Evolutionary conservation across 2,113 vertebrate genomes (phyloP), one percentile per base, ranked within the genome.

Genomic region (Amazona guildingii): DNA sequence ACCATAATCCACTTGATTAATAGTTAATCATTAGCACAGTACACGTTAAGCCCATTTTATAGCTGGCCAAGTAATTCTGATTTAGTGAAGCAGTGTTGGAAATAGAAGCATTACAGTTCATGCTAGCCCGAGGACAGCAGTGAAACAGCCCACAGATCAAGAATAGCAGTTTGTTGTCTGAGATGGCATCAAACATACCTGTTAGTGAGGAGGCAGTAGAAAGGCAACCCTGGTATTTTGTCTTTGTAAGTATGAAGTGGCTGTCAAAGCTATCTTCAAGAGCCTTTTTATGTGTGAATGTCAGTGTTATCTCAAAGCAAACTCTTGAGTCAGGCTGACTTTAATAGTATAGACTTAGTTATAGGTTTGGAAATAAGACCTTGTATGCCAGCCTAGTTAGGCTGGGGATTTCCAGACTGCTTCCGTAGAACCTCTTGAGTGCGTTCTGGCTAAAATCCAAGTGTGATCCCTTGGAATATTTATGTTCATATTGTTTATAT

Each of bases 1-100:
- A 92, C 49, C 68, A 85, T 61, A 88, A 94, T 67, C 68, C 72
- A 59, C 74, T 82, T 85, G 44, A 91, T 95, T 94, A 96, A 91
- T 74, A 88, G 74, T 90, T 91, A 69, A 87, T 83, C 37, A 74
- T 86, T 95, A 95, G 35, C 67, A 87, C 37, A 51, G 59, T 66
- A 90, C 78, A 75, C 2, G 10, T 75, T 86, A 74, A 51, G 43
- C 15, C 84, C 61, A 66, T 84, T 94, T 93, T 68, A 91, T 59
- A 70, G 88, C 67, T 94, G 35, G 35, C 44, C 44, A 43, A 92
- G 55, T 70, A 92, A 86, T 80, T 86, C 68, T 77, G 83, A 93
- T 90, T 75, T 94, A 70, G 33, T 48, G 49, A 35, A 79, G 57
- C 33, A 70, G 55, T 0, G 0, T 0, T 84, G 55, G 52, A 95